Evolutionary conservation across 1,140 invertebrate species (phyloP), one percentile per base, ranked within the genome.

Genomic region (Glomeris maerens): DNA sequence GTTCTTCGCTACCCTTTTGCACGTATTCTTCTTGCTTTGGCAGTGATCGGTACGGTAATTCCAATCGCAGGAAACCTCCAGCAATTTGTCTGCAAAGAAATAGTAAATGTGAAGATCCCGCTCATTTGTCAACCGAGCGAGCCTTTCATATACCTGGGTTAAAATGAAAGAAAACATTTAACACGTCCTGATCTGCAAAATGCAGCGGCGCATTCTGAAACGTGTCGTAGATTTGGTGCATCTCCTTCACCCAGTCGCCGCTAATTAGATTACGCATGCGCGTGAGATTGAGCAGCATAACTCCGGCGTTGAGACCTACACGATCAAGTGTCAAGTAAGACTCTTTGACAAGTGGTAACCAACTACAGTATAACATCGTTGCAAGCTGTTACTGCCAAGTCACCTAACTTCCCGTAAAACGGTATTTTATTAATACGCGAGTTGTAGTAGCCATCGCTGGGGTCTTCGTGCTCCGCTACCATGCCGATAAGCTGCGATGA

Each of bases 181-280:
- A 17, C 20, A 42, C 23, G 17, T 42, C 40, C 23, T 42, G 40
- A 17, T 42, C 40, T 4, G 40, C 40, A 42, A 42, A 42, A 42
- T 42, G 40, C 17, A 42, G 4, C 23, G 40, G 40, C 10, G 40
- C 4, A 42, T 42, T 21, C 23, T 42, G 20, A 17, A 21, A 42
- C 23, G 20, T 42, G 10, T 42, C 4, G 17, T 42, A 42, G 17
- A 42, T 42, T 17, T 42, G 4, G 23, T 42, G 40, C 20, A 42
- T 42, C 4, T 5, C 17, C 5, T 42, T 17, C 23, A 17, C 23
- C 40, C 40, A 42, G 20, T 23, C 40, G 20, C 4, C 4, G 17
- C 17, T 10, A 42, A n/a, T n/a, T n/a, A 42, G 17, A 5, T 17
- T 17, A 21, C 40, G 20, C 40, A 42, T 42, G 20, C 40, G 4